A percentile compares a stretch with the other conserved stretches of the same genome.
Evolutionary conservation across 2,113 vertebrate species (phyloP).

Genomic region (Xiphophorus couchianus): DNA sequence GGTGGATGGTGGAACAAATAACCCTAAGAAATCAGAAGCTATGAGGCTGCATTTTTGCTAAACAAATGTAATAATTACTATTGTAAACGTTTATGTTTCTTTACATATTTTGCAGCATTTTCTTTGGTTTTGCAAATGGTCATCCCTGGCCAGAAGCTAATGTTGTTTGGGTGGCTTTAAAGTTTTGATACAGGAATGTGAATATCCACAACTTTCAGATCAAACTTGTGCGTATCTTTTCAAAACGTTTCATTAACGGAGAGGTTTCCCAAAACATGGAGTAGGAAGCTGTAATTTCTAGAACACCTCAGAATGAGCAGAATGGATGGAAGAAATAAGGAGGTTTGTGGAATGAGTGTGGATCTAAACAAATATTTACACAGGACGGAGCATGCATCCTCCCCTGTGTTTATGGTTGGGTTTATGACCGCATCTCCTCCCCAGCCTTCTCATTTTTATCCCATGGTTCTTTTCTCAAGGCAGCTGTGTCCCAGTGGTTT

Average conservation of each 20-base stretch:
- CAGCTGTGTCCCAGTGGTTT: background rate
- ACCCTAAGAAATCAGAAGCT: no score
- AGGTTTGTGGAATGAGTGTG: constrained; percentile 13
- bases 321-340: constrained; percentile 2
- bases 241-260: background rate
- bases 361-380: constrained; percentile 70
- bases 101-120: no score
- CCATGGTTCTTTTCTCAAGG: background rate
- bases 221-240: background rate
- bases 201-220: background rate
- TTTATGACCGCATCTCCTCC: constrained; percentile 30
- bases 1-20: no score
- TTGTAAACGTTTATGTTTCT: no score
- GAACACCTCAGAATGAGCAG: background rate
- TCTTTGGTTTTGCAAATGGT: no score
- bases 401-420: constrained; percentile 58
- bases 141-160: no score
- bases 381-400: constrained; percentile 12
- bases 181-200: background rate
- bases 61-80: no score
- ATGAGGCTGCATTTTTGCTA: no score
- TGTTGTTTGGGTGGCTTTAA: background rate
- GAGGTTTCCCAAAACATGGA: background rate
- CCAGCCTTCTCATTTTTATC: constrained; percentile 19
- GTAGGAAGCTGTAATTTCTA: background rate